These are phyloP conservation scores for Ganaspis sp. DNA, from an alignment of 1,140 invertebrate genomes.

Conservation along the genomic window DNA sequence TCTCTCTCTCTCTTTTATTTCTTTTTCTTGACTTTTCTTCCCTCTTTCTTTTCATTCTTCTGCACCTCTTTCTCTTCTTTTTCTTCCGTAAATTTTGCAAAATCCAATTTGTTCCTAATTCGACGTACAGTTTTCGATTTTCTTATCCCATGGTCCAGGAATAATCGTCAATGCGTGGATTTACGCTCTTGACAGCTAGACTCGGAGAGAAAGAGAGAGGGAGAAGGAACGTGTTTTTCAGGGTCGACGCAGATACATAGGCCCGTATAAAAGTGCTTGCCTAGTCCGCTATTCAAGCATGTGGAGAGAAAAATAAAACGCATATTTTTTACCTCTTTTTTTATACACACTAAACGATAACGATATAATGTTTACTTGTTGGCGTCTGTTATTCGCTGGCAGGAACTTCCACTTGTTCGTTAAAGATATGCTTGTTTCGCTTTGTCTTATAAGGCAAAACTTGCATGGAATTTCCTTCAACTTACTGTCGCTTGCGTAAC, in stretches of 20 bases:
- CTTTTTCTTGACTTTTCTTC: too few relatives aligned
- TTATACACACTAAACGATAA: not conserved
- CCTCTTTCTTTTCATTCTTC: too few relatives aligned
- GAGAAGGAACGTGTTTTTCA: conserved; percentile 59
- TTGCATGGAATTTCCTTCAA: not conserved
- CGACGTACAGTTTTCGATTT: too few relatives aligned
- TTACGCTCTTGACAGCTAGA: conserved; percentile 62
- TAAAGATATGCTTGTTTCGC: not conserved
- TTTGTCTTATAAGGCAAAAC: not conserved
- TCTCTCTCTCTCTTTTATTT: too few relatives aligned
- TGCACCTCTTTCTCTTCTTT: too few relatives aligned
- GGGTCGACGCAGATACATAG: conserved; percentile 54
- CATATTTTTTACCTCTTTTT: conserved; percentile 14
- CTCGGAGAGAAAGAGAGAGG: conserved; percentile 48
- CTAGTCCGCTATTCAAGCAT: conserved; percentile 46
- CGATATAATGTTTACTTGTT: conserved; percentile 17
- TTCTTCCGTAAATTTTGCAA: too few relatives aligned
- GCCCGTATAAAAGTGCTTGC: conserved; percentile 55
- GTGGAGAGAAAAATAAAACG: conserved; percentile 47
- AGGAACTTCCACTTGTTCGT: conserved; percentile 4
- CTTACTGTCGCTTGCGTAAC: not conserved
- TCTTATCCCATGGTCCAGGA: conserved; percentile 40
- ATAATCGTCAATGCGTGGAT: conserved; percentile 60
- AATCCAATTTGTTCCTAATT: too few relatives aligned
- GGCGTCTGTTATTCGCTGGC: not conserved